A percentile compares a stretch with the other conserved stretches of the same genome.
phyloP scores from a whole-genome alignment of 2,113 vertebrate genomes.

The Sardina pilchardus region DNA sequence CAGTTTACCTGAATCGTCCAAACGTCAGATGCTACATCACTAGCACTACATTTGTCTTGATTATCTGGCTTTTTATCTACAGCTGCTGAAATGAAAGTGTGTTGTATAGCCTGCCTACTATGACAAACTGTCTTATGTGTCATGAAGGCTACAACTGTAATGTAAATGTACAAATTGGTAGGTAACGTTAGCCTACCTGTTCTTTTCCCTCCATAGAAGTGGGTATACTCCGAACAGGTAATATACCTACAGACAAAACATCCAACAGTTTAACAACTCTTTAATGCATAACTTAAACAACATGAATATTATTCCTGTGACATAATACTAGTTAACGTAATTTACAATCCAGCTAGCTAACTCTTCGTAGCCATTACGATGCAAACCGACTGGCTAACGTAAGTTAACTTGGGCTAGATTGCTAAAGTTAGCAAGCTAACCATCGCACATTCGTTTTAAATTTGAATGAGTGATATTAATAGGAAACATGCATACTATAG shows the following conservation, averaged over 20 bases:
- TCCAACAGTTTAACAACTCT: not conserved
- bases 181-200: constrained; percentile 67
- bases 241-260: constrained; percentile 83
- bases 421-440: not conserved
- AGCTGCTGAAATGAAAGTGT: too few species aligned
- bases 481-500: not conserved
- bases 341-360: not conserved
- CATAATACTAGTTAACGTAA: not conserved
- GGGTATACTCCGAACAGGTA: constrained; percentile 91
- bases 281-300: not conserved
- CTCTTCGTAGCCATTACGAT: not conserved
- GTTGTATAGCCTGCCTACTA: too few species aligned
- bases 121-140: not conserved
- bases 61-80: too few species aligned
- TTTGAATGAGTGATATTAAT: not conserved
- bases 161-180: too few species aligned
- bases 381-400: not conserved
- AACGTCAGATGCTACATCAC: too few species aligned
- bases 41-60: too few species aligned
- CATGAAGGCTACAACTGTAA: too few species aligned
- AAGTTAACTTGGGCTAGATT: too few species aligned
- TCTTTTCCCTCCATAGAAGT: constrained; percentile 94
- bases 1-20: too few species aligned
- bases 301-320: not conserved
- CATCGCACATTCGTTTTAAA: not conserved